Percentiles rank a stretch among this genome's conserved stretches.
These are phyloP conservation scores for Hemicentrotus pulcherrimus DNA, from an alignment of 35 echinoderm and acorn worm species.

Conservation along the genomic window DNA sequence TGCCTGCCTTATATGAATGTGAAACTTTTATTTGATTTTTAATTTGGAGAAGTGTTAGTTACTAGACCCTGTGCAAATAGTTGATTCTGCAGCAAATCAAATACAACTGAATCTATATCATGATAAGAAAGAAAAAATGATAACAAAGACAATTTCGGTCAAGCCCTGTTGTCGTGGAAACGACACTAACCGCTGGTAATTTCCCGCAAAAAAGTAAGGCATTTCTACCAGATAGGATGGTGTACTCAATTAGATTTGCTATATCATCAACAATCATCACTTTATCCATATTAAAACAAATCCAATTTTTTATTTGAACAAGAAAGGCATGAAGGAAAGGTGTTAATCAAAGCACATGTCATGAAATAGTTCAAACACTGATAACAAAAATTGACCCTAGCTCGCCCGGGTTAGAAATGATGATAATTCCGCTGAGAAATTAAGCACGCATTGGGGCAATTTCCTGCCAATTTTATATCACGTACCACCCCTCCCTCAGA, in stretches of 20 bases:
- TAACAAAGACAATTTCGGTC: conserved; percentile 2
- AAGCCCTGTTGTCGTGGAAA: not conserved
- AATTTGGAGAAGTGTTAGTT: not conserved
- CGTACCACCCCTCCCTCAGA: not conserved
- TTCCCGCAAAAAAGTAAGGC: not conserved
- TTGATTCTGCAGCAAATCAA: not conserved
- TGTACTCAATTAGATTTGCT: not conserved
- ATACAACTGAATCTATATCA: not conserved
- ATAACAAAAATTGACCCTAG: not conserved
- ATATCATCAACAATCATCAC: not conserved
- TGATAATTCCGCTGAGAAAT: not conserved
- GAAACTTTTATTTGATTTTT: not conserved
- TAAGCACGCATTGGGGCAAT: not conserved
- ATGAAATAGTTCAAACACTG: not conserved
- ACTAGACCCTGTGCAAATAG: not conserved
- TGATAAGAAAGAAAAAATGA: not conserved
- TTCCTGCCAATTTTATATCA: not conserved
- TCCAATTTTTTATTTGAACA: not conserved
- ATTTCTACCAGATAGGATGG: not conserved
- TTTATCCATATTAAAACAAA: not conserved
- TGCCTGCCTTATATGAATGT: too few relatives aligned
- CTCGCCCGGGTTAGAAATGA: not conserved
- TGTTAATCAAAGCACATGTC: not conserved
- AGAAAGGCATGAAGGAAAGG: not conserved
- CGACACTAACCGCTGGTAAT: not conserved